A percentile compares a stretch with the other conserved stretches of the same genome.
phyloP scores from a whole-genome alignment of 2,888 invertebrate species.

The Drosophila anomelani region DNA sequence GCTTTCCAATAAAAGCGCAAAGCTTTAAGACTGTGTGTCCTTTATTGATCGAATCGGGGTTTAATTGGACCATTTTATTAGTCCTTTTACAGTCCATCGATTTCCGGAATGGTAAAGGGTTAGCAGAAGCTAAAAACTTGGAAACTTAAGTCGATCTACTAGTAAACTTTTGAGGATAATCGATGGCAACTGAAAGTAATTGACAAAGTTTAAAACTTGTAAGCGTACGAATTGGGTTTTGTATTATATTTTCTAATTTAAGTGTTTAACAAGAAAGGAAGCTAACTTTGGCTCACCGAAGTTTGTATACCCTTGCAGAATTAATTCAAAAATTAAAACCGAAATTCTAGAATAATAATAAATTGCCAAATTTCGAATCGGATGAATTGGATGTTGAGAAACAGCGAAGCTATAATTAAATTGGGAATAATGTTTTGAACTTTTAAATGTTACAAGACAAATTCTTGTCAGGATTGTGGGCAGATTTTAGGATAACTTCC shows the following conservation, averaged over 20 bases:
- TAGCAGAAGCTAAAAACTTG: slow-evolving; percentile 5
- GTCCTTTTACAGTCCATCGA: slow-evolving; percentile 39
- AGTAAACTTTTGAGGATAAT: slow-evolving; percentile 3
- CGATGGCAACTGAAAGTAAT: not conserved
- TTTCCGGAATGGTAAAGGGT: not conserved
- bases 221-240: not conserved
- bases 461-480: too few species aligned
- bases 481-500: too few species aligned
- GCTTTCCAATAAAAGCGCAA: slow-evolving; percentile 37
- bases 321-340: too few species aligned
- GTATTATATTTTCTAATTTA: not conserved
- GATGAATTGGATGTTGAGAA: too few species aligned
- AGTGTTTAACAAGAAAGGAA: too few species aligned
- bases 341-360: too few species aligned
- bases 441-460: too few species aligned
- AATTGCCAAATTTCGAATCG: too few species aligned
- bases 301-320: too few species aligned
- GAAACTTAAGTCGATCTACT: not conserved
- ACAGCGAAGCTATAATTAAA: too few species aligned
- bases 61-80: slow-evolving; percentile 45
- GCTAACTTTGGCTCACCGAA: too few species aligned
- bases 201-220: not conserved
- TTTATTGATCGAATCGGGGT: slow-evolving; percentile 37
- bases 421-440: too few species aligned
- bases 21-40: slow-evolving; percentile 31